These are phyloP conservation scores for Rhodophaea formosa DNA, from an alignment of 2,888 invertebrate genomes.

Conservation along the genomic window DNA sequence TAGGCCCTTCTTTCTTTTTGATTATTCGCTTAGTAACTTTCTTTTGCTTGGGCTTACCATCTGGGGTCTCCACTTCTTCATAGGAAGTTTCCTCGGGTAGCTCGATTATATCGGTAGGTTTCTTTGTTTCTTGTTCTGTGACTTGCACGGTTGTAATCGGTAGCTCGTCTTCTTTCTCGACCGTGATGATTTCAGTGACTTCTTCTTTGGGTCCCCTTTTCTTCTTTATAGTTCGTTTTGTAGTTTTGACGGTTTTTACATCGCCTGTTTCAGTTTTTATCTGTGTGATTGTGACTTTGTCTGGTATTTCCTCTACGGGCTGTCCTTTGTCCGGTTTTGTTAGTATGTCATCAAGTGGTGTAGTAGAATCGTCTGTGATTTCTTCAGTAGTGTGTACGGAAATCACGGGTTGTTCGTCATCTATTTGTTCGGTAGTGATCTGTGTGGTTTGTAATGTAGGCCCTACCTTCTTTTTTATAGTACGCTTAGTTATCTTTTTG, in stretches of 20 bases:
- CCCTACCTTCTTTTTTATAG: conserved; percentile 42
- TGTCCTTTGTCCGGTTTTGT: conserved; percentile 30
- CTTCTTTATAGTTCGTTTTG: conserved; percentile 39
- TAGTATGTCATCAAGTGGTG: not conserved
- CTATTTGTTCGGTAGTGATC: conserved; percentile 20
- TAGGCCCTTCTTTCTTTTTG: conserved; percentile 37
- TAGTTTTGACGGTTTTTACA: conserved; percentile 24
- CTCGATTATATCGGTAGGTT: conserved; percentile 28
- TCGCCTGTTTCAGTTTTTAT: conserved; percentile 11
- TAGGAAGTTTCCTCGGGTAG: conserved; percentile 31
- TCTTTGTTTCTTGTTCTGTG: conserved; percentile 25
- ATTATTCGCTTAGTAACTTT: conserved; percentile 21
- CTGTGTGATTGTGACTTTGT: conserved; percentile 24
- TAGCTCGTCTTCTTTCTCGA: conserved; percentile 55
- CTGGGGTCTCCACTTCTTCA: conserved; percentile 26
- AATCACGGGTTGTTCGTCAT: conserved; percentile 32
- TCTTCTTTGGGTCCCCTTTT: conserved; percentile 38
- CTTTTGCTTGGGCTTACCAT: not conserved
- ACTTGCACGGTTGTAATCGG: conserved; percentile 28
- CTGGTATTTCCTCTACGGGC: conserved; percentile 23
- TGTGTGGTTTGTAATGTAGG: conserved; percentile 31
- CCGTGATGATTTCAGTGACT: conserved; percentile 37
- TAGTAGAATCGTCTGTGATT: conserved; percentile 9
- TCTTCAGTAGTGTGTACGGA: conserved; percentile 41
- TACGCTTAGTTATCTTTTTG: conserved; percentile 40